These are phyloP conservation scores for Frankliniella intonsa DNA, from an alignment of 2,888 invertebrate species.

Conservation along the genomic window DNA sequence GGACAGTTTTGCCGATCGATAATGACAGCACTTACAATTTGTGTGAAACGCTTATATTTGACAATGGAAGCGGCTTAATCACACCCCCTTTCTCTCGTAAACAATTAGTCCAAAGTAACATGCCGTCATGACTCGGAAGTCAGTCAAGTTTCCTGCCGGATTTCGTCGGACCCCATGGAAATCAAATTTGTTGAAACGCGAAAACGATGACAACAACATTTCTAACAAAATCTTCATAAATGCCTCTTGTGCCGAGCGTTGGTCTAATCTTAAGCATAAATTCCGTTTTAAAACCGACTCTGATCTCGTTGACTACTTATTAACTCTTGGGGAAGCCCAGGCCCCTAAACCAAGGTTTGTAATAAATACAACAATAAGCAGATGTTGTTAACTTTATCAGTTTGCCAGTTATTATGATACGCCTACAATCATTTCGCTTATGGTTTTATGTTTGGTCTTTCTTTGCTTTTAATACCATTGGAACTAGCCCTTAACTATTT, in stretches of 20 bases:
- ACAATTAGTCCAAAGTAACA: not conserved
- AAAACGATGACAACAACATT: not conserved
- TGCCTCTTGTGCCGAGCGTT: not conserved
- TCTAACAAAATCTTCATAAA: not conserved
- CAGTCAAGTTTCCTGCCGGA: not conserved
- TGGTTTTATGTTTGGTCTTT: not conserved
- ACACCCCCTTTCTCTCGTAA: not conserved
- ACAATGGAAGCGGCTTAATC: not conserved
- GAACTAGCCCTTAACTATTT: not conserved
- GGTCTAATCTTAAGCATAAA: not conserved
- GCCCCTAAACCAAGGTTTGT: not conserved
- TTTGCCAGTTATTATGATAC: not conserved
- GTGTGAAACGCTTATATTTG: not conserved
- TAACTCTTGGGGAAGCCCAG: not conserved
- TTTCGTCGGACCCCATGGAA: not conserved
- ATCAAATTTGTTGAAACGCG: not conserved
- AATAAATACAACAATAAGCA: constrained; percentile 1
- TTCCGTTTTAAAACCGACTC: not conserved
- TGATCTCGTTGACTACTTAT: not conserved
- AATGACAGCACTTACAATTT: constrained; percentile 12
- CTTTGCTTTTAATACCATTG: not conserved
- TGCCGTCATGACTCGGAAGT: constrained; percentile 15
- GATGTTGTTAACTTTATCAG: not conserved
- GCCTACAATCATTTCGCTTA: not conserved
- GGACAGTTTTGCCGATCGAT: not conserved